These are phyloP conservation scores for Spilarctia lutea DNA, from an alignment of 2,888 invertebrate genomes.

Conservation along the genomic window DNA sequence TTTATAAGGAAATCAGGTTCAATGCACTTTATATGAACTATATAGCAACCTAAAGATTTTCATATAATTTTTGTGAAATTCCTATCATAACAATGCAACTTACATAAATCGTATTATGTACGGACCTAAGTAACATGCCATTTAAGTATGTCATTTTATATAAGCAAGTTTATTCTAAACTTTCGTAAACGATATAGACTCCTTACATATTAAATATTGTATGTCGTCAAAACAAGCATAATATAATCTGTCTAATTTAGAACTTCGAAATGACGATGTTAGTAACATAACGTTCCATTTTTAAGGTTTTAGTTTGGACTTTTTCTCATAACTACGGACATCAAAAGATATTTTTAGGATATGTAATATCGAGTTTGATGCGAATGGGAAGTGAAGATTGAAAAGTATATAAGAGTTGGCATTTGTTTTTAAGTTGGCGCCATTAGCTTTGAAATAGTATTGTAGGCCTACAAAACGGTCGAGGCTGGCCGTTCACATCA, in stretches of 20 bases:
- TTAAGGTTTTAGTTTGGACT: neutral
- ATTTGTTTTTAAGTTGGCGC: constrained; percentile 18
- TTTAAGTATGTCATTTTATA: neutral
- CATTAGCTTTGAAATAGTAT: constrained; percentile 29
- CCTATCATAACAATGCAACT: neutral
- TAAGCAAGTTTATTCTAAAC: neutral
- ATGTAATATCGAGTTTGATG: constrained; percentile 8
- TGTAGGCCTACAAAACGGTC: constrained; percentile 41
- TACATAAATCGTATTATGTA: neutral
- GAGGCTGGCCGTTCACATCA: constrained; percentile 47
- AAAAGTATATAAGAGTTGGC: constrained; percentile 16
- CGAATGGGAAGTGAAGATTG: constrained; percentile 17
- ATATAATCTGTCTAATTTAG: neutral
- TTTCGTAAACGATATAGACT: neutral
- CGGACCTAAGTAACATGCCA: neutral
- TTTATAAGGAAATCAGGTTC: neutral
- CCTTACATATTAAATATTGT: neutral
- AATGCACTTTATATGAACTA: neutral
- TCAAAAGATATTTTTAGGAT: constrained; percentile 3
- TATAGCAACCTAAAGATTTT: neutral
- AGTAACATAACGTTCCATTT: neutral
- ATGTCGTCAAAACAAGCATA: neutral
- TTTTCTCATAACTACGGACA: neutral
- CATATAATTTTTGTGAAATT: neutral
- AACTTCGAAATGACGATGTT: neutral